These are phyloP conservation scores for Drosophila serrata DNA, from an alignment of 1,140 invertebrate genomes.

Conservation along the genomic window DNA sequence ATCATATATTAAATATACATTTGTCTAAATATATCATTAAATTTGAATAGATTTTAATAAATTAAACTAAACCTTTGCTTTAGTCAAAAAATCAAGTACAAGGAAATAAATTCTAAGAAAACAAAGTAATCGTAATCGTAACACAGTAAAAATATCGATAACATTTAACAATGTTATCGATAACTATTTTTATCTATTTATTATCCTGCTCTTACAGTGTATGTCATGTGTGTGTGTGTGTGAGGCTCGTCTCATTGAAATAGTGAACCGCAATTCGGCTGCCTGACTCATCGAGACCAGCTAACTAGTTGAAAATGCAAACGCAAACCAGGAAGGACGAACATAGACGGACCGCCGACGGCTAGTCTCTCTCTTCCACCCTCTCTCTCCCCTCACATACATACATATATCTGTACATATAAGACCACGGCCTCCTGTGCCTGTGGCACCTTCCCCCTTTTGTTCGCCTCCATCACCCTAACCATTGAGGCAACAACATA, in stretches of 20 bases:
- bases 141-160: too few species aligned
- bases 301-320: constrained; percentile 74
- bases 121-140: too few species aligned
- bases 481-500: constrained; percentile 45
- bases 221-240: constrained; percentile 2
- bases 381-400: background rate
- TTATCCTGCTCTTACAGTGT: constrained; percentile 6
- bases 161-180: too few species aligned
- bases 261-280: constrained; percentile 77
- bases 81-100: too few species aligned
- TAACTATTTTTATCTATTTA: background rate
- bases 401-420: background rate
- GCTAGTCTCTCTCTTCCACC: background rate
- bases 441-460: background rate
- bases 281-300: constrained; percentile 41
- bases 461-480: constrained; percentile 1
- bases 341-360: constrained; percentile 33
- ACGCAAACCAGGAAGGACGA: constrained; percentile 50
- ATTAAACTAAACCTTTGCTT: background rate
- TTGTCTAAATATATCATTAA: too few species aligned
- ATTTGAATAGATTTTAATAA: background rate
- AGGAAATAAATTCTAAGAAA: too few species aligned
- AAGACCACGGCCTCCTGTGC: background rate
- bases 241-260: constrained; percentile 53
- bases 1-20: too few species aligned